Evolutionary conservation across 2,797 vertebrate species (phyloP), one percentile per base, ranked within the genome.

Genomic region (Myotis pilosus): DNA sequence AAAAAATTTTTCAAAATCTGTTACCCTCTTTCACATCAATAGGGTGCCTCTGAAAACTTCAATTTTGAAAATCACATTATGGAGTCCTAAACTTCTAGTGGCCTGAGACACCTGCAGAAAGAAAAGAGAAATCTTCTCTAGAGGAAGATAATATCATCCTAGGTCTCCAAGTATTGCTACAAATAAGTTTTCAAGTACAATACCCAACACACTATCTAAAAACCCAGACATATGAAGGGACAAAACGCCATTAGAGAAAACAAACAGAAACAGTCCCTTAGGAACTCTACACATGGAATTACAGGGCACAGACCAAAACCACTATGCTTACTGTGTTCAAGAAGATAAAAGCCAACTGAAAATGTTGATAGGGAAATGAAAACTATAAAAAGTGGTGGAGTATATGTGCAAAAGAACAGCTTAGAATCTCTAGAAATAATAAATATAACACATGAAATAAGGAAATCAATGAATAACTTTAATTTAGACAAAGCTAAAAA

Each of bases 401-500:
- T 49, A 2, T 44, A 79, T 68, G 1, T 87, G 28, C 51, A 75
- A 62, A 80, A 81, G 33, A 69, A 20, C 33, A 23, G 69, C 16
- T 79, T 55, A 84, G 51, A 91, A 94, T 38, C 51, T 85, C 13
- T 72, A 80, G 19, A 84, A 84, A 8, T 88, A 20, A 60, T 82
- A 55, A 71, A 62, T 66, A 72, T 4, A 62, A 53, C 47, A 19
- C 38, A 47, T 44, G 20, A 94, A 91, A 90, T 90, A 2, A 94
- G 72, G 44, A 79, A 93, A 20, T 64, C 69, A 96, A 17, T 78
- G 30, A 75, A 78, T 44, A 2, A 38, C 30, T 87, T 84, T 71
- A 75, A 94, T 90, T 66, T 71, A 92, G 62, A 82, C 44, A 74
- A 69, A 82, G n/a, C 25, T 89, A 66, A 89, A 82, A 38, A 88